Percentiles rank a stretch among this genome's conserved stretches.
phyloP scores from a whole-genome alignment of 2,113 vertebrate species.

The Aythya baeri region DNA sequence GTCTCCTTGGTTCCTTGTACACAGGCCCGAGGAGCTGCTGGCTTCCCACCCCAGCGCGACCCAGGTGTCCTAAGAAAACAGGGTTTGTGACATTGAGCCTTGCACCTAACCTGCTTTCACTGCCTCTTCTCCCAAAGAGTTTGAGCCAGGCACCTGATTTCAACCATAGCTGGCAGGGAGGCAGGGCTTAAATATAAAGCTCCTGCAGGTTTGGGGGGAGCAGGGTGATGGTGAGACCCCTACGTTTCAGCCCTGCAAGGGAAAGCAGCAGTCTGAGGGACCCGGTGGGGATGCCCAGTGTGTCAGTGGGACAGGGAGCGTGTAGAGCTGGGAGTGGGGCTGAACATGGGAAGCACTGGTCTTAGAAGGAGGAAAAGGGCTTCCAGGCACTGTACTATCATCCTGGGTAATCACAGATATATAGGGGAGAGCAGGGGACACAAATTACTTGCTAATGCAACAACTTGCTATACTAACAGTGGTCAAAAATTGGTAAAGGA shows the following conservation, averaged over 20 bases:
- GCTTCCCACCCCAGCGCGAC: neutral
- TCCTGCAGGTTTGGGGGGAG: neutral
- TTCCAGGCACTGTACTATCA: neutral
- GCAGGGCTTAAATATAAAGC: neutral
- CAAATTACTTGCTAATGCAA: neutral
- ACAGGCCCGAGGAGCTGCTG: neutral
- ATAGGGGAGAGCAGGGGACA: neutral
- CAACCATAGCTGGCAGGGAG: neutral
- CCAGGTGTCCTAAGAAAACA: neutral
- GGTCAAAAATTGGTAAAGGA: neutral
- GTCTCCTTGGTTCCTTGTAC: neutral
- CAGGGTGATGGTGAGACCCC: neutral
- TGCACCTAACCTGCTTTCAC: neutral
- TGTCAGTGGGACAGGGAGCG: neutral
- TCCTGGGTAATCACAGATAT: neutral
- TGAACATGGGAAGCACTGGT: too few relatives aligned
- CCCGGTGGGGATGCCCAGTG: neutral
- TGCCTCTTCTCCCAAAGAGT: neutral
- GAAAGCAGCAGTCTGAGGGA: accelerated
- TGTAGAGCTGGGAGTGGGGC: neutral
- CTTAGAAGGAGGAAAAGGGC: neutral
- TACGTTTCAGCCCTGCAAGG: neutral
- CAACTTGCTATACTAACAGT: neutral
- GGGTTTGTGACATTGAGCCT: neutral
- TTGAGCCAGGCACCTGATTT: neutral